phyloP scores from a whole-genome alignment of 2,797 vertebrate species.

The Sebastes melanostomus region DNA sequence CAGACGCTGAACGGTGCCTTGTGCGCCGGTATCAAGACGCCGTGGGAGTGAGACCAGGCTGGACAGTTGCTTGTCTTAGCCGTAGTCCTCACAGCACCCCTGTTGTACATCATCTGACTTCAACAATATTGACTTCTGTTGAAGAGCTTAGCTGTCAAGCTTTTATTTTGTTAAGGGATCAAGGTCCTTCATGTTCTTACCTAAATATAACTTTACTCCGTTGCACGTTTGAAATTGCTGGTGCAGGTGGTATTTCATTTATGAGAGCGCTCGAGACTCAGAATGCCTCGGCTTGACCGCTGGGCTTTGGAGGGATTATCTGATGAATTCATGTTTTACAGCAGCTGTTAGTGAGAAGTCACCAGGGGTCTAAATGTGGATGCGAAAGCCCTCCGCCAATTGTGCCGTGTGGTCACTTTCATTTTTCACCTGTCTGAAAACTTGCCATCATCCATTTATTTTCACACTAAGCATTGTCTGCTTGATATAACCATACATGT shows the following conservation, averaged over 20 bases:
- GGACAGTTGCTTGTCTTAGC: slow-evolving; percentile 67
- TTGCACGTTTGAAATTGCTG: slow-evolving; percentile 74
- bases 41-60: background rate
- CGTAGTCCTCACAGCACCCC: slow-evolving; percentile 43
- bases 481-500: background rate
- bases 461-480: slow-evolving; percentile 9
- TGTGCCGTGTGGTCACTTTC: slow-evolving; percentile 64
- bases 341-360: slow-evolving; percentile 87
- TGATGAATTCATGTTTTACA: slow-evolving; percentile 89
- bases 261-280: slow-evolving; percentile 79
- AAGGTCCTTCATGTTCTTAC: slow-evolving; percentile 83
- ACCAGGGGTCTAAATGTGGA: slow-evolving; percentile 88
- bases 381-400: slow-evolving; percentile 57
- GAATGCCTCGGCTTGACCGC: slow-evolving; percentile 86
- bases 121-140: slow-evolving; percentile 82
- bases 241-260: slow-evolving; percentile 84
- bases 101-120: slow-evolving; percentile 78
- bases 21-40: background rate
- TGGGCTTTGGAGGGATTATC: slow-evolving; percentile 86
- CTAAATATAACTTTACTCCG: slow-evolving; percentile 83
- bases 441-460: slow-evolving; percentile 18
- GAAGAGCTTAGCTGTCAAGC: slow-evolving; percentile 81
- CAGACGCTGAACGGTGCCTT: background rate
- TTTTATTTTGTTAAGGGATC: slow-evolving; percentile 88
- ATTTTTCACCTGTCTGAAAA: slow-evolving; percentile 63